Conservation (phyloP, 2,113 vertebrate genomes). For the Phalacrocorax carbo region DNA sequence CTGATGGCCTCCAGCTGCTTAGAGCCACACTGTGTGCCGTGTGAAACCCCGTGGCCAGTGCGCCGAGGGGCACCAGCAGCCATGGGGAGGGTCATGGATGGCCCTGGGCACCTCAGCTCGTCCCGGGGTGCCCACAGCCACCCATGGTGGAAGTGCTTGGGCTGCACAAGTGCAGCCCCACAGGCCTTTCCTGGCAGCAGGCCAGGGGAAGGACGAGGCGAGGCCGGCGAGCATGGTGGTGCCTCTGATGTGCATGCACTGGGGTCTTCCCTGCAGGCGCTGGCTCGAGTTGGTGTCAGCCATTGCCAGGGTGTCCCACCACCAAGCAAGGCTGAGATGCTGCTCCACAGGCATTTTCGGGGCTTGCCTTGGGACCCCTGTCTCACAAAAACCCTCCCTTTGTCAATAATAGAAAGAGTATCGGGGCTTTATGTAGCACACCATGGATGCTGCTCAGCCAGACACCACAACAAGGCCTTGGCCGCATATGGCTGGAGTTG, state of each 20-base stretch:
- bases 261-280: background rate
- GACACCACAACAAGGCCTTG: too few relatives aligned
- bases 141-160: fast-evolving
- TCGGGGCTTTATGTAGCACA: background rate
- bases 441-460: too few relatives aligned
- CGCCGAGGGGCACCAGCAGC: fast-evolving
- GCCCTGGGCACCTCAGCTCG: fast-evolving
- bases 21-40: fast-evolving
- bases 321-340: fast-evolving
- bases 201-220: fast-evolving
- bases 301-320: fast-evolving
- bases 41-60: fast-evolving
- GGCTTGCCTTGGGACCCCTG: background rate
- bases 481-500: fast-evolving
- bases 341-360: background rate
- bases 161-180: background rate
- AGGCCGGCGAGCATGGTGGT: background rate
- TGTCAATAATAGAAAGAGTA: background rate
- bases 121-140: background rate
- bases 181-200: fast-evolving
- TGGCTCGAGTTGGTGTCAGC: fast-evolving
- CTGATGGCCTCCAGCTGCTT: background rate
- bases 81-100: fast-evolving
- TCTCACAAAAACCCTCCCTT: background rate
- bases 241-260: background rate